Base-by-base conservation (phyloP, 1,140 invertebrate genomes). In the Hormaphis cornu region DNA sequence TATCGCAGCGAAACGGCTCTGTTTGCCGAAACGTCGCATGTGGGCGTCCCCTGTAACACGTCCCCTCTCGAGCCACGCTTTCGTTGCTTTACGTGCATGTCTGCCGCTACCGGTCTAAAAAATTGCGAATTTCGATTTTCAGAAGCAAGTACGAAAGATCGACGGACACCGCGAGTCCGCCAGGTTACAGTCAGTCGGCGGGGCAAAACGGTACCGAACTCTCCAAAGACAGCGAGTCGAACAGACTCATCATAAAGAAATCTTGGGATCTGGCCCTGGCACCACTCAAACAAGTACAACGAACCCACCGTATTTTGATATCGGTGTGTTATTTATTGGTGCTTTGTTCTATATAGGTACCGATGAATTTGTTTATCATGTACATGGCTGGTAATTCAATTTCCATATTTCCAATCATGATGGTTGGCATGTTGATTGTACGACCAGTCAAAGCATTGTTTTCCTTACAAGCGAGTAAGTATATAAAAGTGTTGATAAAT, bases 371-470 rank as follows among this genome's bases (percentile, higher is more conserved):
- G 20, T 97, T 99, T 76, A 95, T 99, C 52, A 97, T 98, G 93
- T 99, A 97, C 79, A 99, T 99, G 97, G 92, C 96, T 69, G 97
- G 96, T 40, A 98, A 95, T 79, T 96, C 95, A 0, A 98, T 99
- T 75, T 98, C 95, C 1, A 98, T 99, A 73, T 98, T 99, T 76
- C 97, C 97, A 2, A 98, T 99, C n/a, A 99, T 99, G 97, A 99
- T 99, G 96, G 93, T 99, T 20, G 94, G 94, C 40, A 99, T 99
- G 97, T 85, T 98, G 77, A 90, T 98, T 72, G 89, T 98, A 71
- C 82, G 94, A 73, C 95, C 95, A 16, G 87, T 99, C 3, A 96
- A 98, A 80, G 93, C 95, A 9, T 81, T 99, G 20, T 93, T 97
- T 76, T 83, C 91, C 2, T 88, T 93, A 69, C 89, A 93, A 76